Evolutionary conservation across 2,797 vertebrate species (phyloP), one percentile per base, ranked within the genome.

Genomic region (Gallirallus australis): DNA sequence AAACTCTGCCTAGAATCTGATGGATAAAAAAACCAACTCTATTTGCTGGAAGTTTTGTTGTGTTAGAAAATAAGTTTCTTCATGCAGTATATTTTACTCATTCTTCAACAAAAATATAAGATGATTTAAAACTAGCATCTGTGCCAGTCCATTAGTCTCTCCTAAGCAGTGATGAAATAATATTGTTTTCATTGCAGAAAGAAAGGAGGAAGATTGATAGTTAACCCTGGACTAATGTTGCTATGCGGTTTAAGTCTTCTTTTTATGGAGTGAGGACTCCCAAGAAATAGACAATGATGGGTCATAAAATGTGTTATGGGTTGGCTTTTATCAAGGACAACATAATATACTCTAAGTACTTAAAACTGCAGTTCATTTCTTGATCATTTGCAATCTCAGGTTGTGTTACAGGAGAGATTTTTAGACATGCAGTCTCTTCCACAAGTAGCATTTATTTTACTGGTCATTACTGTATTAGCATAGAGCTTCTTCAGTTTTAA

Each of bases 1-100:
- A 95, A 93, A 66, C 50, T 79, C 82, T 81, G 37, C 57, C 59
- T 82, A 31, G 35, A 82, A 94, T 70, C 54, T 64, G 24, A 89
- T 35, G 15, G 28, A 75, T 84, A 23, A 6, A 33, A 42, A 54
- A 65, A 78, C 40, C 42, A 35, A 20, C 63, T 11, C 63, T 82
- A 54, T 48, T 85, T 59, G 27, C 17, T 85, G 16, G 23, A 91
- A 83, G 35, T 70, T 94, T 72, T 86, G 11, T 39, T 65, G 27
- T 24, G 33, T 73, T 27, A 89, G 30, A 21, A 21, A 50, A 27
- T 9, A 8, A 1, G 2, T 4, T 23, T 79, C 40, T 68, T 63
- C 3, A n/a, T 42, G 23, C 23, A 33, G 12, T 54, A 15, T 39
- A 84, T 56, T 48, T 48, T 35, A 57, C 4, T 83, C 37, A 15